phyloP scores from a whole-genome alignment of 2,888 invertebrate species.

The Eustalomyia histrio region DNA sequence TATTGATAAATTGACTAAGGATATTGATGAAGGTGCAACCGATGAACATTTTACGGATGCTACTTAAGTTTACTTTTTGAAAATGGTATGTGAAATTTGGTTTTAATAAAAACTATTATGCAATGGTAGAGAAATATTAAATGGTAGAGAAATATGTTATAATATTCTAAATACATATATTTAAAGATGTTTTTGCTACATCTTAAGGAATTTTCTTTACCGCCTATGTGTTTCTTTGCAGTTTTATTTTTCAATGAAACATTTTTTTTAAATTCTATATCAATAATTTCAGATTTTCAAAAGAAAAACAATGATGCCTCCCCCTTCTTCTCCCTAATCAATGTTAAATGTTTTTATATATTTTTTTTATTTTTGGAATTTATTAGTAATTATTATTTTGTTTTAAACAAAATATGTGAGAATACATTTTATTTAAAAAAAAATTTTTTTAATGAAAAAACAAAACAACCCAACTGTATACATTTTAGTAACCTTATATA shows the following conservation, averaged over 20 bases:
- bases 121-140: not conserved
- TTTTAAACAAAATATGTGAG: slow-evolving; percentile 44
- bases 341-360: slow-evolving; percentile 22
- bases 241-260: not conserved
- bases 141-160: not conserved
- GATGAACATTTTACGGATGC: slow-evolving; percentile 33
- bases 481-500: not conserved
- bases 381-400: slow-evolving; percentile 27
- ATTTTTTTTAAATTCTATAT: not conserved
- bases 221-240: too few species aligned
- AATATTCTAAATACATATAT: not conserved
- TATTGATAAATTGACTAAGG: slow-evolving; percentile 59
- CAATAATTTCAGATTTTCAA: not conserved
- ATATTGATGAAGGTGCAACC: slow-evolving; percentile 48
- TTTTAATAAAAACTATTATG: not conserved
- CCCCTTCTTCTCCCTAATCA: not conserved
- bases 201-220: too few species aligned
- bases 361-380: not conserved
- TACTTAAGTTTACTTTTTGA: slow-evolving; percentile 11
- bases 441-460: not conserved
- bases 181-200: not conserved
- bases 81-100: slow-evolving; percentile 1
- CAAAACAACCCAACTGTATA: not conserved
- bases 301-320: not conserved
- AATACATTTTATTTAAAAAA: not conserved